A percentile compares a stretch with the other conserved stretches of the same genome.
Evolutionary conservation across 2,888 invertebrate species (phyloP).

Genomic region (Epiperipatus broadwayi): DNA sequence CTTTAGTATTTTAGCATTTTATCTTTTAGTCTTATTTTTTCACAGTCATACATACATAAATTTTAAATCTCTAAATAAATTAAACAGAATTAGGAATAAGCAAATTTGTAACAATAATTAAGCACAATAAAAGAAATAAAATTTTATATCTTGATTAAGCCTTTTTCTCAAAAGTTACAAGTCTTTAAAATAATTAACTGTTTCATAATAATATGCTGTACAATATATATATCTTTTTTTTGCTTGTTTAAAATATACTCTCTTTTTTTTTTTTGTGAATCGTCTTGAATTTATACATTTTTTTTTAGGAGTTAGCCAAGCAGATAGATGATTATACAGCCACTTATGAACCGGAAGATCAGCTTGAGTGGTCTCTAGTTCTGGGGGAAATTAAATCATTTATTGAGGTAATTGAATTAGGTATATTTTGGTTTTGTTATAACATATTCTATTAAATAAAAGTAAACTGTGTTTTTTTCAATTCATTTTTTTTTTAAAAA

Average conservation of each 20-base stretch:
- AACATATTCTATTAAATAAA: neutral
- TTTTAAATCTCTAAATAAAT: too few relatives aligned
- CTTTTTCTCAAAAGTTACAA: too few relatives aligned
- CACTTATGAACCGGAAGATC: constrained; percentile 91
- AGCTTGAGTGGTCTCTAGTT: constrained; percentile 83
- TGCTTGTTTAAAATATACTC: neutral
- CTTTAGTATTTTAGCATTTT: too few relatives aligned
- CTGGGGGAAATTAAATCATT: constrained; percentile 85
- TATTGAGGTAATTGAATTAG: constrained; percentile 38
- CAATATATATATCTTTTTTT: neutral
- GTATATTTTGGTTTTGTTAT: constrained; percentile 7
- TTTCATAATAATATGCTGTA: neutral
- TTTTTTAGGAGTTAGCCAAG: constrained; percentile 55
- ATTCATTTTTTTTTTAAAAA: too few relatives aligned
- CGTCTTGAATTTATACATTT: too few relatives aligned
- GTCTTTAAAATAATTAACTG: too few relatives aligned
- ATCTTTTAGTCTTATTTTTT: too few relatives aligned
- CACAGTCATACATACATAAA: too few relatives aligned
- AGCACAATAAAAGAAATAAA: too few relatives aligned
- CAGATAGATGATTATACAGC: constrained; percentile 87
- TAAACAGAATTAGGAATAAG: too few relatives aligned
- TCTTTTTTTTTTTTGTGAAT: neutral
- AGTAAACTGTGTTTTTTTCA: neutral
- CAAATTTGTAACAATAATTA: too few relatives aligned
- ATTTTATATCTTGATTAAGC: too few relatives aligned